phyloP scores from a whole-genome alignment of 2,113 vertebrate genomes.

The Salminus brasiliensis region DNA sequence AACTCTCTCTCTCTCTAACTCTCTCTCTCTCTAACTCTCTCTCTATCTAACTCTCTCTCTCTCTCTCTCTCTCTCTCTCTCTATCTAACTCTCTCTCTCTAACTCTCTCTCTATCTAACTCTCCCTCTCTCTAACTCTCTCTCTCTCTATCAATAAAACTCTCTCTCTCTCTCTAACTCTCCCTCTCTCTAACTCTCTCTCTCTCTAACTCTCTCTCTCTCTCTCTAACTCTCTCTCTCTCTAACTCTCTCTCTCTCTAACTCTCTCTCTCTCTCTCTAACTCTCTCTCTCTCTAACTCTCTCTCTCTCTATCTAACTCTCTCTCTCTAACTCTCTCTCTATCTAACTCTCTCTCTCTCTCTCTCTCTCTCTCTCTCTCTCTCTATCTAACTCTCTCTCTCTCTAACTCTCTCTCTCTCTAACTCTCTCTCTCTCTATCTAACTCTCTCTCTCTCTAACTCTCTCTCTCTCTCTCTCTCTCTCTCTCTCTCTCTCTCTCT shows the following conservation, averaged over 20 bases:
- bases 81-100: too few relatives aligned
- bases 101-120: neutral
- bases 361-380: neutral
- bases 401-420: neutral
- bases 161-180: too few relatives aligned
- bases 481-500: neutral
- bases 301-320: too few relatives aligned
- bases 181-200: neutral
- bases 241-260: too few relatives aligned
- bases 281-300: too few relatives aligned
- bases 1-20: constrained; percentile 19
- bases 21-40: too few relatives aligned
- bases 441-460: neutral
- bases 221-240: neutral
- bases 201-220: too few relatives aligned
- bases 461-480: neutral
- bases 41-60: neutral
- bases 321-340: too few relatives aligned
- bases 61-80: constrained; percentile 39
- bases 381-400: neutral
- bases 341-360: too few relatives aligned
- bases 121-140: constrained; percentile 38
- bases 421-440: too few relatives aligned
- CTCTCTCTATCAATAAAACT: too few relatives aligned
- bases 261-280: too few relatives aligned